phyloP scores from a whole-genome alignment of 2,888 invertebrate species.

The Zaprionus obscuricornis region DNA sequence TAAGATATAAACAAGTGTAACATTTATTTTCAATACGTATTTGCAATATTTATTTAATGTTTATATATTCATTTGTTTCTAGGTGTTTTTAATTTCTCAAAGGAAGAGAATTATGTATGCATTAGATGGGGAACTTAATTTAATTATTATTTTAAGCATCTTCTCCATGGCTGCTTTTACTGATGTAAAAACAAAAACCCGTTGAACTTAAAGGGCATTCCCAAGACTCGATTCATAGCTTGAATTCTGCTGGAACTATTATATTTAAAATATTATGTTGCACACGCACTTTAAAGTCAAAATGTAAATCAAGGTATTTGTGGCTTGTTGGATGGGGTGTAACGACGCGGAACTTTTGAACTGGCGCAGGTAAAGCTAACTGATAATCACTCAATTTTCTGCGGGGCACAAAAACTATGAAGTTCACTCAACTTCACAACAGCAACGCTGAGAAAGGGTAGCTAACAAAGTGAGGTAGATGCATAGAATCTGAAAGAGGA shows the following conservation, averaged over 20 bases:
- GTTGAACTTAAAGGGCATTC: constrained; percentile 18
- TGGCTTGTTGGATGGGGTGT: background rate
- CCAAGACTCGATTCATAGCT: too few relatives aligned
- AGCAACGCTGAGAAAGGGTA: background rate
- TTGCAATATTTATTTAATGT: too few relatives aligned
- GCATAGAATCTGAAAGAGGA: background rate
- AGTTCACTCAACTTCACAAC: constrained; percentile 65
- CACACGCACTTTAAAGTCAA: constrained; percentile 54
- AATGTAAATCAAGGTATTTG: constrained; percentile 10
- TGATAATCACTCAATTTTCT: constrained; percentile 78
- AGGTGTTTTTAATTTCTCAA: too few relatives aligned
- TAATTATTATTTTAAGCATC: constrained; percentile 37
- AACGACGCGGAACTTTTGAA: background rate
- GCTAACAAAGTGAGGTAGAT: background rate
- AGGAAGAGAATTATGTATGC: too few relatives aligned
- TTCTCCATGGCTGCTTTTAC: constrained; percentile 36
- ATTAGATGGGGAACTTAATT: too few relatives aligned
- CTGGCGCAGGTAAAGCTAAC: constrained; percentile 62
- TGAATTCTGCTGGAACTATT: too few relatives aligned
- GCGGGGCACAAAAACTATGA: constrained; percentile 63
- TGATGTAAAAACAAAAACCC: background rate
- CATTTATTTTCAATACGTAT: too few relatives aligned
- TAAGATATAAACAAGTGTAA: too few relatives aligned
- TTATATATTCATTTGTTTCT: too few relatives aligned
- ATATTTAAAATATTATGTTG: constrained; percentile 10